Percentiles rank a stretch among this genome's conserved stretches.
Conservation (phyloP, 2,113 vertebrate genomes). For the Taxidea taxus region DNA sequence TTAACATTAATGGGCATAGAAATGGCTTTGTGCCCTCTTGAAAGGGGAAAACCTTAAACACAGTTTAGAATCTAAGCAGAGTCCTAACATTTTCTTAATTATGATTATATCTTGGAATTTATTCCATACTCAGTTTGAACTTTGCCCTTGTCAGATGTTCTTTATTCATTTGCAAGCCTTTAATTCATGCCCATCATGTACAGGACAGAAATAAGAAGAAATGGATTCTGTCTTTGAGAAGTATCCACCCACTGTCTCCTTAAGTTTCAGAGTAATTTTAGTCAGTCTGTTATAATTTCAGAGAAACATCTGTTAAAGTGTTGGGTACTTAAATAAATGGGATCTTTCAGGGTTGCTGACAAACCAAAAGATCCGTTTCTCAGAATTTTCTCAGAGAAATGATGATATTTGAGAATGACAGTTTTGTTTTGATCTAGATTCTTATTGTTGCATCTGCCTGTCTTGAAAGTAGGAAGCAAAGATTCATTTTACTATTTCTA, state of each 20-base stretch:
- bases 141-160: neutral
- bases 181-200: neutral
- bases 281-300: neutral
- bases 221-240: neutral
- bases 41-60: neutral
- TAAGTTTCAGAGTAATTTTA: neutral
- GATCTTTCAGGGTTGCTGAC: neutral
- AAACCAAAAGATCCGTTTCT: neutral
- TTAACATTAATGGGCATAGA: neutral
- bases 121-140: neutral
- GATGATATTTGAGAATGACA: neutral
- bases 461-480: slow-evolving; percentile 7
- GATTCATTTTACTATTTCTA: slow-evolving; percentile 18
- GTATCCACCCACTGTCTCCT: neutral
- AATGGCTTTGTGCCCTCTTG: neutral
- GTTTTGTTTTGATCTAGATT: neutral
- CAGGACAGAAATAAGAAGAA: neutral
- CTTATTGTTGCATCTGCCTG: neutral
- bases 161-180: neutral
- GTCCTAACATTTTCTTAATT: neutral
- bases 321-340: neutral
- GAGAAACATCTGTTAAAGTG: neutral
- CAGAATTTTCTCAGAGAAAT: neutral
- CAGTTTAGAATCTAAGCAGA: slow-evolving; percentile 13
- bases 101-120: neutral